Evolutionary conservation across 2,888 invertebrate genomes (phyloP).

Genomic region (Perdita meconis): DNA sequence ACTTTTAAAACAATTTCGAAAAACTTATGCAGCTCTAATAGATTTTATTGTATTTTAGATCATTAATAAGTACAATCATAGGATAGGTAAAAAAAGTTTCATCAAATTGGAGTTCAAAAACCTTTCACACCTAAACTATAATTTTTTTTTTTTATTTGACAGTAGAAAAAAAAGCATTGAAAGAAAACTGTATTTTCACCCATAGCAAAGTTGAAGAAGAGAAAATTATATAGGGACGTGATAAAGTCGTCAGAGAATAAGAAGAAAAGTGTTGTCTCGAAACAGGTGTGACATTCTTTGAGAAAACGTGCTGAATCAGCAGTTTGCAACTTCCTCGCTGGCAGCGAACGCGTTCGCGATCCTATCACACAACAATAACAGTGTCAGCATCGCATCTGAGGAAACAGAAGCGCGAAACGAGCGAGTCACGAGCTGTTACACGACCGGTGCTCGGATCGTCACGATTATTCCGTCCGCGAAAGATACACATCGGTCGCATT

Average conservation of each 20-base stretch:
- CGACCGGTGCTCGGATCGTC: conserved; percentile 10
- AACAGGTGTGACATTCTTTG: neutral
- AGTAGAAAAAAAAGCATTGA: too few relatives aligned
- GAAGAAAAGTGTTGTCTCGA: neutral
- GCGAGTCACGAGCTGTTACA: neutral
- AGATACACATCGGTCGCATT: conserved; percentile 27
- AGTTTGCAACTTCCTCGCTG: neutral
- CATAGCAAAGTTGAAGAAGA: neutral
- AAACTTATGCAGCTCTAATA: too few relatives aligned
- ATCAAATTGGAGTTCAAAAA: too few relatives aligned
- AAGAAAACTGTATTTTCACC: too few relatives aligned
- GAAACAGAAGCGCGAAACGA: conserved; percentile 3
- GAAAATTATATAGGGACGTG: too few relatives aligned
- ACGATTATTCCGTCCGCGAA: conserved; percentile 25
- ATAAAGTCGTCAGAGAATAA: too few relatives aligned
- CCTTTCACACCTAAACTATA: too few relatives aligned
- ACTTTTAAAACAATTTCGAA: too few relatives aligned
- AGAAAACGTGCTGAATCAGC: neutral
- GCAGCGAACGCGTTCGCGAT: conserved; percentile 2
- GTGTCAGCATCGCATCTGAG: conserved; percentile 12
- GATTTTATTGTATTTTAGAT: too few relatives aligned
- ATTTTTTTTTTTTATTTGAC: too few relatives aligned
- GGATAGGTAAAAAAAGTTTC: too few relatives aligned
- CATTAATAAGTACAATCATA: too few relatives aligned
- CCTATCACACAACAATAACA: conserved; percentile 29